These are phyloP conservation scores for Volucella inanis DNA, from an alignment of 2,888 invertebrate species.

Conservation along the genomic window DNA sequence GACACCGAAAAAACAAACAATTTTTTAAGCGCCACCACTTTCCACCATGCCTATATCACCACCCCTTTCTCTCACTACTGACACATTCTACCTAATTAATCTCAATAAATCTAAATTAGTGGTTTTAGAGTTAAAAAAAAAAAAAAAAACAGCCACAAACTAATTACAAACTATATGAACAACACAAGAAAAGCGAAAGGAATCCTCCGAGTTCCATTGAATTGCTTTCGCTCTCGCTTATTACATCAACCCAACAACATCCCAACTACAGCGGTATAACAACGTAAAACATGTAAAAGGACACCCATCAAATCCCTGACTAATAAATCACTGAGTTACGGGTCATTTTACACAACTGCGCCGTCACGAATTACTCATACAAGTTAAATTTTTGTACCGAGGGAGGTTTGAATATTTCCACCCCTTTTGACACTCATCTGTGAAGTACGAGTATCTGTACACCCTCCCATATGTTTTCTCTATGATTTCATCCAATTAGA, in stretches of 20 bases:
- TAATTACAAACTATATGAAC: slow-evolving; percentile 61
- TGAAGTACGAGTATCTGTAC: neutral
- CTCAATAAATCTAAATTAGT: slow-evolving; percentile 74
- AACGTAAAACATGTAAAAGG: slow-evolving; percentile 67
- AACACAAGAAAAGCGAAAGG: slow-evolving; percentile 61
- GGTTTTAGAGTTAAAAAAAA: slow-evolving; percentile 51
- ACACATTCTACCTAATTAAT: slow-evolving; percentile 66
- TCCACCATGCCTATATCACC: slow-evolving; percentile 41
- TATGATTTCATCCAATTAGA: slow-evolving; percentile 75
- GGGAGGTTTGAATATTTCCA: slow-evolving; percentile 64
- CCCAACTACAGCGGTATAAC: slow-evolving; percentile 29
- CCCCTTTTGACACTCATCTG: slow-evolving; percentile 71
- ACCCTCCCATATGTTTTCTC: slow-evolving; percentile 69
- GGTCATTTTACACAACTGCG: slow-evolving; percentile 64
- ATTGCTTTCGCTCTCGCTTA: slow-evolving; percentile 19
- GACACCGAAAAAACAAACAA: slow-evolving; percentile 46
- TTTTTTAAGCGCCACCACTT: slow-evolving; percentile 41
- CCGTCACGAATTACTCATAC: slow-evolving; percentile 4
- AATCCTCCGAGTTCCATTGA: slow-evolving; percentile 20
- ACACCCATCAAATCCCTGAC: slow-evolving; percentile 73
- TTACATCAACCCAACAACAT: neutral
- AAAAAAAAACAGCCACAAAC: slow-evolving; percentile 55
- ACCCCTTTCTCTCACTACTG: slow-evolving; percentile 31
- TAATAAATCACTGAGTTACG: slow-evolving; percentile 72
- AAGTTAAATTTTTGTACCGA: slow-evolving; percentile 29